These are phyloP conservation scores for Trogon melanurus DNA, from an alignment of 2,113 vertebrate genomes.

Conservation along the genomic window DNA sequence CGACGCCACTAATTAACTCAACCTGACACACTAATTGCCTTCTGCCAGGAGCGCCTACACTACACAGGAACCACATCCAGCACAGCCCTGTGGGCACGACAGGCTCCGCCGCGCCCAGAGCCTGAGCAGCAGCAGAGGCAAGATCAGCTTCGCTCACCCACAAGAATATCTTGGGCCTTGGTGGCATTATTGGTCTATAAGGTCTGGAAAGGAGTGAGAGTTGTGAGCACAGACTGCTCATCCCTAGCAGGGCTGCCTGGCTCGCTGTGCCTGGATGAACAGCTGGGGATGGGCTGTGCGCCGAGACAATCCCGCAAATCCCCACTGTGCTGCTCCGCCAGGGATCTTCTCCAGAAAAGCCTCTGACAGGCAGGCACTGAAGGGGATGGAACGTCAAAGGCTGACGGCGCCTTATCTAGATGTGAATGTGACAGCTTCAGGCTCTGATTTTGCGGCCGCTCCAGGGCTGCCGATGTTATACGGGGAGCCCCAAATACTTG, in stretches of 20 bases:
- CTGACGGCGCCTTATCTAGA: neutral
- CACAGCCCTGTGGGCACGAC: neutral
- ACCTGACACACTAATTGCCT: neutral
- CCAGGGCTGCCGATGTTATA: neutral
- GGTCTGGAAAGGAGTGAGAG: neutral
- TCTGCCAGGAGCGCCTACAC: neutral
- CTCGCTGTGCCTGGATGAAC: neutral
- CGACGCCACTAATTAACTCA: neutral
- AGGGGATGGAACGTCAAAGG: neutral
- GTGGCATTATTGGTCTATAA: neutral
- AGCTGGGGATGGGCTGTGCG: neutral
- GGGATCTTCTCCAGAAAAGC: neutral
- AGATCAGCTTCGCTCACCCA: neutral
- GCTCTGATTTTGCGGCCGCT: neutral
- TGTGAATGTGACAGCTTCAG: neutral
- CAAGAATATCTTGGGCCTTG: neutral
- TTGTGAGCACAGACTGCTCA: neutral
- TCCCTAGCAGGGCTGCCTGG: neutral
- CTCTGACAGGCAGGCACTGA: neutral
- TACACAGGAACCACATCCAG: neutral
- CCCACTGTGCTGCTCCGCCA: rapidly evolving
- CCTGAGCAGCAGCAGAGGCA: neutral
- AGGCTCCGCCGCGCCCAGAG: rapidly evolving
- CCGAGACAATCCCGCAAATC: neutral
- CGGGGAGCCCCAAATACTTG: neutral